Conservation (phyloP, 2,113 vertebrate species). For the Alethe diademata region DNA sequence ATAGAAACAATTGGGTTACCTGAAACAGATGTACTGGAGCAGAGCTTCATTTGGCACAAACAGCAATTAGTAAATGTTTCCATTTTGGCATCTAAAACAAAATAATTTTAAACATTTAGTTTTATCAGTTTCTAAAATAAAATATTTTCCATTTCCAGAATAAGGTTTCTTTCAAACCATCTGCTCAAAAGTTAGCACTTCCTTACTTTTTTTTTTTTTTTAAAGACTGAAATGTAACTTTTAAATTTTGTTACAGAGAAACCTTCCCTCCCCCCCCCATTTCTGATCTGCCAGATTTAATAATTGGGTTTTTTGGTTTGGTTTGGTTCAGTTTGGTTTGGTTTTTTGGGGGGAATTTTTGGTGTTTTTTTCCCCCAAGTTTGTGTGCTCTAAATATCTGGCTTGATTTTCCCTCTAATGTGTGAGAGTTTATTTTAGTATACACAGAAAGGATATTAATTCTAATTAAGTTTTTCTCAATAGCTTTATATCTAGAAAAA, state of each 20-base stretch:
- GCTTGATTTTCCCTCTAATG: not conserved
- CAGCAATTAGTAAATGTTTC: not conserved
- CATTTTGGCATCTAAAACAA: not conserved
- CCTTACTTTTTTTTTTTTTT: not conserved
- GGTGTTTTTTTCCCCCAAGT: fast-evolving
- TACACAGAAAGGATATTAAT: not conserved
- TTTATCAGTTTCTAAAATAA: not conserved
- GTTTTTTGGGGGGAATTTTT: not conserved
- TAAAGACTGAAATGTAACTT: not conserved
- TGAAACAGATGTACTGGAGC: not conserved
- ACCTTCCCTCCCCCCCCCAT: fast-evolving
- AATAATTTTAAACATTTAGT: not conserved
- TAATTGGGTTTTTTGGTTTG: fast-evolving
- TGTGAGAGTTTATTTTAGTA: not conserved
- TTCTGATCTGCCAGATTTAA: not conserved
- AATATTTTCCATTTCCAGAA: not conserved
- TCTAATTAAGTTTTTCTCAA: not conserved
- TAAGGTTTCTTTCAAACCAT: not conserved
- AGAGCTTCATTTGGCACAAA: not conserved
- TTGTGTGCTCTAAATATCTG: not conserved
- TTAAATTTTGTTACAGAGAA: not conserved
- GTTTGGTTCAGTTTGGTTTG: not conserved
- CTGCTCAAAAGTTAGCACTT: not conserved
- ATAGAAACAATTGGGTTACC: not conserved
- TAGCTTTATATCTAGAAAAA: not conserved